Percentiles rank a stretch among this genome's conserved stretches.
These are phyloP conservation scores for Dasypus novemcinctus DNA, from an alignment of 2,113 vertebrate species.

Conservation along the genomic window DNA sequence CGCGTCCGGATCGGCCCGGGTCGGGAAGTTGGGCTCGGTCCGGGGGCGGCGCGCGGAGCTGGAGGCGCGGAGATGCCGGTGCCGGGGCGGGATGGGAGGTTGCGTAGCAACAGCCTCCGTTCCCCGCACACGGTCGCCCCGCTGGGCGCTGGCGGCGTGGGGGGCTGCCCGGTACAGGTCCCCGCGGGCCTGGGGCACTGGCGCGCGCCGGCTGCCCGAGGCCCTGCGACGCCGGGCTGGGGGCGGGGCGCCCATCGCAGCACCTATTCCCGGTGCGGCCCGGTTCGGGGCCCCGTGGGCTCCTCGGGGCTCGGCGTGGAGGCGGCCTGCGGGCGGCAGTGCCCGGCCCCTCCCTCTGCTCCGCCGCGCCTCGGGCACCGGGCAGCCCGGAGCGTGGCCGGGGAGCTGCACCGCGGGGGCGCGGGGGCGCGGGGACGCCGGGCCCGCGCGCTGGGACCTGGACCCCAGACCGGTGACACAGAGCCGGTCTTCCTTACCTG, in stretches of 20 bases:
- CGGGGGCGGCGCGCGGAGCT: neutral
- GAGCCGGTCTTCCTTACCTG: constrained; percentile 71
- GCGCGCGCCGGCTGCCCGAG: neutral
- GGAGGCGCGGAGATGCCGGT: neutral
- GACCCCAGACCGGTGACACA: constrained; percentile 72
- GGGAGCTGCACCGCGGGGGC: no score
- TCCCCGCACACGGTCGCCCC: neutral
- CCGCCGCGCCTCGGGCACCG: no score
- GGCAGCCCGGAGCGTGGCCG: neutral
- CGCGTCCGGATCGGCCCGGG: neutral
- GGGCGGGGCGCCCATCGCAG: neutral
- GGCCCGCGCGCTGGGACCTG: neutral
- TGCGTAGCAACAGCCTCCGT: constrained; percentile 51
- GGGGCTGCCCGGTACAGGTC: neutral
- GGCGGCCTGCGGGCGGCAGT: neutral
- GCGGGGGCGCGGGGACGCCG: neutral
- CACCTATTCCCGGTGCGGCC: neutral
- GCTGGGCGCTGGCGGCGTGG: fast-evolving
- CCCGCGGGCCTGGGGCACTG: neutral
- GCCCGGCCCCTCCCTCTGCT: neutral
- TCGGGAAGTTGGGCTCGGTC: constrained; percentile 47
- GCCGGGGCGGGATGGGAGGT: constrained; percentile 19
- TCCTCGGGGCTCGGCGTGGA: neutral
- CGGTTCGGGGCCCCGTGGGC: neutral
- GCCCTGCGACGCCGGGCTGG: neutral